phyloP scores from a whole-genome alignment of 2,797 vertebrate species.

The Sphenopsis melanotis region DNA sequence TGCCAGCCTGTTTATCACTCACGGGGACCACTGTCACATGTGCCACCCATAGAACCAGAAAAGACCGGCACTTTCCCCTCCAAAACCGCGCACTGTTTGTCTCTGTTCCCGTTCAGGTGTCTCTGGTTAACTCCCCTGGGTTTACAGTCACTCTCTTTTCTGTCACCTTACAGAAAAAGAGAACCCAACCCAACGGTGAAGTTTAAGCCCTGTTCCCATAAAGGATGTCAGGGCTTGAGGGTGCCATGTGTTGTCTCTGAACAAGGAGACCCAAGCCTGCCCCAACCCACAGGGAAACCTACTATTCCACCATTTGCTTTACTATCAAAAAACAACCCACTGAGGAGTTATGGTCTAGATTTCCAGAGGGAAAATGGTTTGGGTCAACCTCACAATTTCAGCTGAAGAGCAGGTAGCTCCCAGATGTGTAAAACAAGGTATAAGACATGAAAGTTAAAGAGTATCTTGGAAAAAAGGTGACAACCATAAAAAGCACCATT shows the following conservation, averaged over 20 bases:
- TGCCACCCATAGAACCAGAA: not conserved
- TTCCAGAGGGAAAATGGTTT: not conserved
- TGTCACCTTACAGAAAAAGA: not conserved
- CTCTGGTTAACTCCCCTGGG: not conserved
- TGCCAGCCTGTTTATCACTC: not conserved
- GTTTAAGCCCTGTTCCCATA: not conserved
- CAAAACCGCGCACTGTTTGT: rapidly evolving
- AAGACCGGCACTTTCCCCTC: not conserved
- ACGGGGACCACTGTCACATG: not conserved
- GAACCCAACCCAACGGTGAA: rapidly evolving
- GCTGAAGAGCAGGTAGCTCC: not conserved
- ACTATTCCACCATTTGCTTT: not conserved
- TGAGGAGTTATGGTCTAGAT: not conserved
- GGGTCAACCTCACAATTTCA: not conserved
- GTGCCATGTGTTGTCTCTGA: not conserved
- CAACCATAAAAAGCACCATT: not conserved
- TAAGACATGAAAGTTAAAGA: not conserved
- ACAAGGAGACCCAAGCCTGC: not conserved
- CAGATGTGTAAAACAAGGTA: not conserved
- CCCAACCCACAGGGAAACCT: not conserved
- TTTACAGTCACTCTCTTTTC: not conserved
- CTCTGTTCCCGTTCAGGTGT: not conserved
- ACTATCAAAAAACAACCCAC: not conserved
- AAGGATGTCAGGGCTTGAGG: not conserved
- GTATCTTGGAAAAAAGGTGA: not conserved